Evolutionary conservation across 1,140 invertebrate genomes (phyloP), one percentile per base, ranked within the genome.

Genomic region (Brachionus asplanchnoidis): DNA sequence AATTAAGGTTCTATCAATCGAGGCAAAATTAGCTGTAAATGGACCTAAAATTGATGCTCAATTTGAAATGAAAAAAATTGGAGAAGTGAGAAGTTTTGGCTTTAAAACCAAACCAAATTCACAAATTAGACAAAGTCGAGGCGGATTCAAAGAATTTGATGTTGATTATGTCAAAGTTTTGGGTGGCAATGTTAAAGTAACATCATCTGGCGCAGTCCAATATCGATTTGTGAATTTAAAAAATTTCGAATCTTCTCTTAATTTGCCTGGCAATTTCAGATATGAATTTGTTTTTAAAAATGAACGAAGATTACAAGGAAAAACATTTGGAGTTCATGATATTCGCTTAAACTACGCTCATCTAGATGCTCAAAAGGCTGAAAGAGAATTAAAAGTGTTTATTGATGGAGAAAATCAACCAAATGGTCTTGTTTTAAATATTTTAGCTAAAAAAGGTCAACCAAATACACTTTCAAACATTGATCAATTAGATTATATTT

Each of bases 51-150:
- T 82, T 42, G 32, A 60, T 40, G 50, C 79, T 14, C 17, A 65
- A 7, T 82, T 42, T 46, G 79, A 82, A 68, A 82, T 68, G 28
- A 82, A 40, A 42, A 82, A 82, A 65, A 65, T 82, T 44, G 79
- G 79, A 3, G 79, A 82, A 23, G 79, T 82, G 3, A 60, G 53
- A 68, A 65, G 36, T 28, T 60, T 82, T 60, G 42, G 11, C 7
- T 20, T 82, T 8, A 23, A 42, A 77, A 77, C 42, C 0, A 77
- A 50, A 68, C 9, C 36, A 46, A 36, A 60, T 46, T 8, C 36
- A 65, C n/a, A 82, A 42, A 65, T 65, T n/a, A 82, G 53, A 82
- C 20, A 17, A 36, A 32, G 5, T 6, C 1, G 11, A 12, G 28
- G 36, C 40, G 53, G 79, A 44, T 66, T 17, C 26, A 65, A 82